Percentiles rank a stretch among this genome's conserved stretches.
phyloP scores from a whole-genome alignment of 92 coral and sea anemone genomes.

The Anthopleura xanthogrammica region DNA sequence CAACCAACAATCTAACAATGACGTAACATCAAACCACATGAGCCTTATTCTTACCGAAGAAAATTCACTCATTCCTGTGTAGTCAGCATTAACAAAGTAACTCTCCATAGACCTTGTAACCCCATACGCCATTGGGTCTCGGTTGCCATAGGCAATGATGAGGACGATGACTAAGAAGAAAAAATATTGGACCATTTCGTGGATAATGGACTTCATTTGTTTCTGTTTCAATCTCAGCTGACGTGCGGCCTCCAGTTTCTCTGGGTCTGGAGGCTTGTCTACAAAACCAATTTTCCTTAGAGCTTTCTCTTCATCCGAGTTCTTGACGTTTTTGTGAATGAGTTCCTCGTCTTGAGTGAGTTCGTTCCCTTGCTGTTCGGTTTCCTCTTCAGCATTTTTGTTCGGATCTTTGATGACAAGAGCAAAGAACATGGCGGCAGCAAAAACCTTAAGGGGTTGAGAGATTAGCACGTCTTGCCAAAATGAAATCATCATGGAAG shows the following conservation, averaged over 20 bases:
- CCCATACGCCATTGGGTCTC: slow-evolving; percentile 83
- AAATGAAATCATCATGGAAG: slow-evolving; percentile 97
- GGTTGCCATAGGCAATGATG: slow-evolving; percentile 86
- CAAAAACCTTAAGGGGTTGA: slow-evolving; percentile 95
- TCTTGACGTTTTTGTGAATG: slow-evolving; percentile 54
- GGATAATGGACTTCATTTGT: slow-evolving; percentile 80
- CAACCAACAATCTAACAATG: too few species aligned
- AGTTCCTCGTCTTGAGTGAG: slow-evolving; percentile 85
- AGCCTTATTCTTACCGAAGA: slow-evolving; percentile 45
- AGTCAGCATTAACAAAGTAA: slow-evolving; percentile 55
- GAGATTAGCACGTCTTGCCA: slow-evolving; percentile 98
- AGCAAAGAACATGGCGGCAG: slow-evolving; percentile 96
- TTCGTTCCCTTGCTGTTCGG: slow-evolving; percentile 72
- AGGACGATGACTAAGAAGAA: slow-evolving; percentile 71
- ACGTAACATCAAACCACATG: too few species aligned
- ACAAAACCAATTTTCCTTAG: slow-evolving; percentile 73
- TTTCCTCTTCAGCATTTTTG: slow-evolving; percentile 81
- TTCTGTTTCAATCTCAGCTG: slow-evolving; percentile 74
- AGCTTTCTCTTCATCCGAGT: slow-evolving; percentile 70
- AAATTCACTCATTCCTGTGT: slow-evolving; percentile 59
- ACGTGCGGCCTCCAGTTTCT: slow-evolving; percentile 78
- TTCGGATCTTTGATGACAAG: slow-evolving; percentile 93
- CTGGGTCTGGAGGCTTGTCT: slow-evolving; percentile 91
- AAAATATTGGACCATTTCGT: slow-evolving; percentile 79
- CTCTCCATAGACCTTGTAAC: slow-evolving; percentile 77